Base-by-base conservation (phyloP, 1,140 invertebrate genomes). In the Idris sp. region DNA sequence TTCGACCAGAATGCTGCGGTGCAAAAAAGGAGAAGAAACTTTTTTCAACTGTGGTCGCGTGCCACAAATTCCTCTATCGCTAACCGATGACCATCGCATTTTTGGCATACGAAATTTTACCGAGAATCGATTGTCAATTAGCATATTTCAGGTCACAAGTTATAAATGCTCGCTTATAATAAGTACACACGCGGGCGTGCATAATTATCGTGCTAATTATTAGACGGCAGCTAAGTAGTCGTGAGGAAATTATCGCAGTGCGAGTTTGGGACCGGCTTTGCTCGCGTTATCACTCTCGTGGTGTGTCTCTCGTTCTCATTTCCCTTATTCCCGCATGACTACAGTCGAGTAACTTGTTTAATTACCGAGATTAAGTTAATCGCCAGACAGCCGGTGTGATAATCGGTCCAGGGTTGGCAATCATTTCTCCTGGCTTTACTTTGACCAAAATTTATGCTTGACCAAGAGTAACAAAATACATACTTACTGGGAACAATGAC, bases 161-260 rank as follows among this genome's bases (percentile, higher is more conserved):
- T 51, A 65, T 59, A 65, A 69, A 61, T 65, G 76, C 68, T 40
- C 38, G 73, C 73, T n/a, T n/a, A n/a, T n/a, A n/a, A 79, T 77
- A 73, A 64, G 56, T n/a, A n/a, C 54, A 64, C 65, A 72, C 58
- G 72, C 79, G 71, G 75, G 65, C 78, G 75, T 68, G 79, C 83
- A 84, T 86, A 84, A 87, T 87, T 85, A 87, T 86, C 84, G 69
- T 59, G 67, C 77, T 86, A 84, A 86, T 87, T 87, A 86, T 85
- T 83, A 82, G 79, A 79, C 82, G 65, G 62, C 51, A 78, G 81
- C 82, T 87, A 86, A 87, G 83, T 82, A 85, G 77, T 77, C 53
- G 74, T 77, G 6, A 77, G 82, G 76, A 79, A 85, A 85, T 87
- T 85, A 87, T 87, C 85, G 77, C 81, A 65, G 72, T 67, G 64